phyloP scores from a whole-genome alignment of 2,113 vertebrate genomes.

The Trachemys scripta region DNA sequence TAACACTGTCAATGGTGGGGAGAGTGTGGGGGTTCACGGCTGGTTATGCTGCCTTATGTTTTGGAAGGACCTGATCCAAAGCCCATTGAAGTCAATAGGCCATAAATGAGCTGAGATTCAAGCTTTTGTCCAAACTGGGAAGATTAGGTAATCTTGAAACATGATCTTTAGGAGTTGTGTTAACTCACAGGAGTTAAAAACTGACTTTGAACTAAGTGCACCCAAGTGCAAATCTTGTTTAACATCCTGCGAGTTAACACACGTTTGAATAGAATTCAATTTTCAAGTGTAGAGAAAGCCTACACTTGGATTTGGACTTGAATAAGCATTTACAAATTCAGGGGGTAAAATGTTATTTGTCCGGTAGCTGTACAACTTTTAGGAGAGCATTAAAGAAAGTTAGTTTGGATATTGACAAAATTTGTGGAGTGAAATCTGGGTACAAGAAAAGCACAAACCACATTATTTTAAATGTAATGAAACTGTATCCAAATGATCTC shows the following conservation, averaged over 20 bases:
- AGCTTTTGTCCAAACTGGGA: not conserved
- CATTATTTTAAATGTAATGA: conserved; percentile 38
- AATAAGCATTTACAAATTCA: accelerated
- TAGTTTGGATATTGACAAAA: conserved; percentile 12
- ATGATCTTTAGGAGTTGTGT: not conserved
- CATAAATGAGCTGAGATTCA: not conserved
- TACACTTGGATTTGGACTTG: conserved; percentile 1
- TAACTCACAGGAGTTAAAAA: not conserved
- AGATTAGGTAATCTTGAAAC: conserved; percentile 23
- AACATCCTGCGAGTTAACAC: not conserved
- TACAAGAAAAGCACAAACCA: conserved; percentile 11
- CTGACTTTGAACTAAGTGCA: not conserved
- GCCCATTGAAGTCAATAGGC: conserved; percentile 27
- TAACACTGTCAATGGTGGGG: not conserved
- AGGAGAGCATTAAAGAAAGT: not conserved
- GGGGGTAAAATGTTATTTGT: not conserved
- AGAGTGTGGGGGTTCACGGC: not conserved
- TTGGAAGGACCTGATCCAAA: not conserved
- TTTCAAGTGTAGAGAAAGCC: not conserved
- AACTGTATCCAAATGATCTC: conserved; percentile 19
- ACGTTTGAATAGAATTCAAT: not conserved
- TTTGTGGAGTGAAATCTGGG: not conserved
- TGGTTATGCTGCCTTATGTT: not conserved
- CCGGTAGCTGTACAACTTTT: not conserved
- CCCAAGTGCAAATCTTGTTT: not conserved